Evolutionary conservation across 1,140 invertebrate species (phyloP).

Genomic region (Venturia canescens): DNA sequence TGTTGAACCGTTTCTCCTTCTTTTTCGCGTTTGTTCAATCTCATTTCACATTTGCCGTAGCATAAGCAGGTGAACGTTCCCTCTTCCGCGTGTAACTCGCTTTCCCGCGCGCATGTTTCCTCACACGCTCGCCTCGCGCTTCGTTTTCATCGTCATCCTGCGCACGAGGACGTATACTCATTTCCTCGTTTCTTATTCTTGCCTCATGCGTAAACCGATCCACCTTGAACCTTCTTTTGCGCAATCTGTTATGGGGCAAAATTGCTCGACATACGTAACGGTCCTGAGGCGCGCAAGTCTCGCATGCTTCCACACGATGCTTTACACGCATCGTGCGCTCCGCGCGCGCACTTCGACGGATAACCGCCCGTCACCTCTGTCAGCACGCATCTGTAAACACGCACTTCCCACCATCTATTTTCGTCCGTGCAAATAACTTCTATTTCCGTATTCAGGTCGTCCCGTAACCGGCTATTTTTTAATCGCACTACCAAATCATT

Average conservation of each 20-base stretch:
- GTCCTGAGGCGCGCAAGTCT: conserved; percentile 2
- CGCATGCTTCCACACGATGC: too few relatives aligned
- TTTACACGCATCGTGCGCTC: too few relatives aligned
- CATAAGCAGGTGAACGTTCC: neutral
- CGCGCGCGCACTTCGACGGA: neutral
- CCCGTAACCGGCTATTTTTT: too few relatives aligned
- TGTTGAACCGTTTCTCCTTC: neutral
- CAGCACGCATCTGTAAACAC: too few relatives aligned
- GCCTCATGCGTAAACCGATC: neutral
- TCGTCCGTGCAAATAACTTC: too few relatives aligned
- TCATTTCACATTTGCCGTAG: neutral
- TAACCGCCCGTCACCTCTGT: neutral
- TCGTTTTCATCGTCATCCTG: neutral
- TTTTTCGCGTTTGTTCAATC: neutral
- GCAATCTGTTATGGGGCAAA: neutral
- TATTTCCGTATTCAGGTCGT: too few relatives aligned
- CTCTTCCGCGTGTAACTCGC: neutral
- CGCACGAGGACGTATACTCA: neutral
- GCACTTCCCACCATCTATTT: too few relatives aligned
- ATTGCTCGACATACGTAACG: conserved; percentile 36
- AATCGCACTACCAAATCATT: too few relatives aligned
- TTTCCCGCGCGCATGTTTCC: neutral
- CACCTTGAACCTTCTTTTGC: neutral
- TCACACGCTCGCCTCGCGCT: neutral
- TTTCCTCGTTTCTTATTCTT: neutral